Conservation (phyloP, 2,888 invertebrate genomes). For the Scaptomyza reducta region DNA sequence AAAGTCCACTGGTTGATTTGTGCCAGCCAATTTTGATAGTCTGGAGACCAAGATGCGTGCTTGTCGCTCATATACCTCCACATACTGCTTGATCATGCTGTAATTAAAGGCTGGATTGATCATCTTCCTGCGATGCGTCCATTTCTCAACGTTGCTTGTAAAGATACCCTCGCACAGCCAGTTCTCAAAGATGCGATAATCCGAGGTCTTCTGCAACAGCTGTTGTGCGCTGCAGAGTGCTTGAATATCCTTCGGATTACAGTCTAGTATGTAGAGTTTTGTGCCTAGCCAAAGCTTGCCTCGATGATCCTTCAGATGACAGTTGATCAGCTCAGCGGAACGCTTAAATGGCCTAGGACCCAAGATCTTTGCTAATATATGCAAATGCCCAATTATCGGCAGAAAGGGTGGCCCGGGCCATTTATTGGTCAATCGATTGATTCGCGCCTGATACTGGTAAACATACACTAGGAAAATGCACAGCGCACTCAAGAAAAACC, state of each 20-base stretch:
- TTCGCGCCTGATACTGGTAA: constrained; percentile 37
- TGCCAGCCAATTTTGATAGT: constrained; percentile 24
- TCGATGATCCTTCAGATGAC: constrained; percentile 59
- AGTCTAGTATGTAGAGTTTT: constrained; percentile 61
- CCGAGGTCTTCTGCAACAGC: constrained; percentile 58
- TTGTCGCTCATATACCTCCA: constrained; percentile 52
- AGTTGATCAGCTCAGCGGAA: constrained; percentile 34
- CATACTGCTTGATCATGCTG: constrained; percentile 58
- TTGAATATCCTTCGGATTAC: constrained; percentile 67
- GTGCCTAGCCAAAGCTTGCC: constrained; percentile 64
- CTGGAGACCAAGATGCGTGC: constrained; percentile 42
- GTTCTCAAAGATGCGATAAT: constrained; percentile 57
- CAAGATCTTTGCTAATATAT: constrained; percentile 48
- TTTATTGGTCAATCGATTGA: constrained; percentile 58
- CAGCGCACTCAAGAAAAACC: constrained; percentile 26
- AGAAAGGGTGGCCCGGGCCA: constrained; percentile 57
- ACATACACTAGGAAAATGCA: constrained; percentile 31
- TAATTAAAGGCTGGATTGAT: constrained; percentile 61
- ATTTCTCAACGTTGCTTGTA: constrained; percentile 54
- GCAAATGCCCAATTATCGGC: constrained; percentile 65
- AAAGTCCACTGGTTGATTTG: constrained; percentile 48
- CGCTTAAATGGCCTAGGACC: constrained; percentile 47
- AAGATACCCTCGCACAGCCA: constrained; percentile 61
- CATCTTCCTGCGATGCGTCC: constrained; percentile 63
- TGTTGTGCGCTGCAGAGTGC: constrained; percentile 61